These are phyloP conservation scores for Platorchestia sp. DNA, from an alignment of 1,140 invertebrate genomes.

Conservation along the genomic window DNA sequence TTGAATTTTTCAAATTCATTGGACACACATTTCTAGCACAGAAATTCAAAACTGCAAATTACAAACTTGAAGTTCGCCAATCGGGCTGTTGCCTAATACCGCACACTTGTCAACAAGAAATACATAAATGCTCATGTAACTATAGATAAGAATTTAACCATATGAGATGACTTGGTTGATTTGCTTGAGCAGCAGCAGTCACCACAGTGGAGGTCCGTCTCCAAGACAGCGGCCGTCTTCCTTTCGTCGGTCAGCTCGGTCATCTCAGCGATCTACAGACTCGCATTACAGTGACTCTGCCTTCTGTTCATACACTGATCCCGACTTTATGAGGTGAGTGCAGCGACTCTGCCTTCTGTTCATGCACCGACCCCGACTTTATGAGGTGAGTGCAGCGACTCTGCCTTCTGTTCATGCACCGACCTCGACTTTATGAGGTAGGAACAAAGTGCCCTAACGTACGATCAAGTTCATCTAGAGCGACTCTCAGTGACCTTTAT, in stretches of 20 bases:
- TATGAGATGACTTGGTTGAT: background rate
- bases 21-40: background rate
- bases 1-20: background rate
- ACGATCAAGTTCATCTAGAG: background rate
- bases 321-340: too few relatives aligned
- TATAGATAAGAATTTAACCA: background rate
- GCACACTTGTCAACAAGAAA: background rate
- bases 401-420: background rate
- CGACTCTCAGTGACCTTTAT: background rate
- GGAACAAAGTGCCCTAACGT: background rate
- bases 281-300: background rate
- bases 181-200: conserved; percentile 2
- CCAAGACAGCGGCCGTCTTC: conserved; percentile 22
- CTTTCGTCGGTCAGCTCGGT: conserved; percentile 23
- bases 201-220: background rate
- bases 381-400: background rate
- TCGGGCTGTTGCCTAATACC: background rate
- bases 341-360: background rate
- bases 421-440: background rate
- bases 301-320: background rate
- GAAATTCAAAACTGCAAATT: background rate
- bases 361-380: background rate
- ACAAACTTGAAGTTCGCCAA: background rate
- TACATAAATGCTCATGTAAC: background rate
- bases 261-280: conserved; percentile 36